phyloP scores from a whole-genome alignment of 1,140 invertebrate genomes.

The Drosophila santomea region DNA sequence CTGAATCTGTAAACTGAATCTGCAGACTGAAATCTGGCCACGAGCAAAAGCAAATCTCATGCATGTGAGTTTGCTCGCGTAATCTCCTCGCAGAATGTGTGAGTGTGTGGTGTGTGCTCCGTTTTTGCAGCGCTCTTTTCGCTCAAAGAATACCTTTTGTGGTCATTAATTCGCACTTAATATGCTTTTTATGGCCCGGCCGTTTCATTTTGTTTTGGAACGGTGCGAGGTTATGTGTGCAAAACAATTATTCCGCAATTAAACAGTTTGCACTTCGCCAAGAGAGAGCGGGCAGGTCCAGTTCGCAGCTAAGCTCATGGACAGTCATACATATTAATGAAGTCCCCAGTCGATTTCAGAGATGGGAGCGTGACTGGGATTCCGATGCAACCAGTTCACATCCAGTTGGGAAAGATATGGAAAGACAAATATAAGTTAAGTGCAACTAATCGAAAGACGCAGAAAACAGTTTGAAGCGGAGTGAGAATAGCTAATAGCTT shows the following conservation, averaged over 20 bases:
- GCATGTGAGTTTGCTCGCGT: conserved; percentile 52
- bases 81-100: conserved; percentile 39
- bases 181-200: conserved; percentile 78
- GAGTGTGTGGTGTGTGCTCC: conserved; percentile 31
- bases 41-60: conserved; percentile 51
- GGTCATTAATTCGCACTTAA: conserved; percentile 83
- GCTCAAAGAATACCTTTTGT: conserved; percentile 67
- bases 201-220: conserved; percentile 69
- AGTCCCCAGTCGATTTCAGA: conserved; percentile 27
- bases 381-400: not conserved
- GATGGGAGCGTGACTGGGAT: conserved; percentile 39
- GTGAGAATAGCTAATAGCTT: too few relatives aligned
- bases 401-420: not conserved
- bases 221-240: conserved; percentile 80
- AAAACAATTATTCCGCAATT: conserved; percentile 84
- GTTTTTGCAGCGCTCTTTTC: conserved; percentile 15
- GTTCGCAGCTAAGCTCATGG: conserved; percentile 44
- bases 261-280: conserved; percentile 79
- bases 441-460: not conserved
- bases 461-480: too few relatives aligned
- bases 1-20: conserved; percentile 27
- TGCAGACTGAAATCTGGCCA: conserved; percentile 10
- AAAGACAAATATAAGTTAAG: not conserved
- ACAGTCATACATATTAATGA: conserved; percentile 74
- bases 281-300: conserved; percentile 21